Evolutionary conservation across 2,797 vertebrate species (phyloP).

Genomic region (Poecilia gillii): DNA sequence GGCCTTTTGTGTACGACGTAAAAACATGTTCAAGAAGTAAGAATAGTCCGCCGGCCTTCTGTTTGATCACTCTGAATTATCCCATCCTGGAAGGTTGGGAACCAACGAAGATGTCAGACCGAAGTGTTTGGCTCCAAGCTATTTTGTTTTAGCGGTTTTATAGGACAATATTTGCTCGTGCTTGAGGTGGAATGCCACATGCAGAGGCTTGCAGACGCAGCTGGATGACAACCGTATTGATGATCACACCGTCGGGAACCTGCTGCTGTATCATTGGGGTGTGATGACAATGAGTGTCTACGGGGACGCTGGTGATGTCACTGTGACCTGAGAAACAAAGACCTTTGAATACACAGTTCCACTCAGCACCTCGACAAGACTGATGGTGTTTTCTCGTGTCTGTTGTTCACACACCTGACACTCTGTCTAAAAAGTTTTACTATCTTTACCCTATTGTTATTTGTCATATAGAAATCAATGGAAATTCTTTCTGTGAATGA

Average conservation of each 20-base stretch:
- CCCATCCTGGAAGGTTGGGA: not conserved
- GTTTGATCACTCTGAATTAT: not conserved
- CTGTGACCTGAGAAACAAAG: not conserved
- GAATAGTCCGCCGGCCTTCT: not conserved
- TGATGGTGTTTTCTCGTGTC: not conserved
- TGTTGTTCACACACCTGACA: not conserved
- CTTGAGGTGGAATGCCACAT: constrained; percentile 26
- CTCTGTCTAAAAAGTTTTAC: not conserved
- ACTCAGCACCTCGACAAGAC: too few species aligned
- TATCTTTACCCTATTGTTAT: not conserved
- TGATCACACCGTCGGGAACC: constrained; percentile 12
- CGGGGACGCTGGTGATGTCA: not conserved
- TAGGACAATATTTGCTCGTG: constrained; percentile 31
- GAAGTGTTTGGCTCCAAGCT: constrained; percentile 18
- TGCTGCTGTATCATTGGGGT: not conserved
- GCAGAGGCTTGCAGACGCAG: constrained; percentile 46
- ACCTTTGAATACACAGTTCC: too few species aligned
- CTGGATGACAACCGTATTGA: constrained; percentile 38
- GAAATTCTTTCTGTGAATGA: not conserved
- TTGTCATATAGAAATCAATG: not conserved
- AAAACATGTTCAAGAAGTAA: not conserved
- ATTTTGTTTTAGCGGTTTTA: constrained; percentile 35
- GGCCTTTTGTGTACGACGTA: not conserved
- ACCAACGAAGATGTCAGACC: not conserved
- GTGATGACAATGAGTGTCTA: not conserved